Evolutionary conservation across 2,888 invertebrate genomes (phyloP), one percentile per base, ranked within the genome.

Genomic region (Drosophila hamatofila): DNA sequence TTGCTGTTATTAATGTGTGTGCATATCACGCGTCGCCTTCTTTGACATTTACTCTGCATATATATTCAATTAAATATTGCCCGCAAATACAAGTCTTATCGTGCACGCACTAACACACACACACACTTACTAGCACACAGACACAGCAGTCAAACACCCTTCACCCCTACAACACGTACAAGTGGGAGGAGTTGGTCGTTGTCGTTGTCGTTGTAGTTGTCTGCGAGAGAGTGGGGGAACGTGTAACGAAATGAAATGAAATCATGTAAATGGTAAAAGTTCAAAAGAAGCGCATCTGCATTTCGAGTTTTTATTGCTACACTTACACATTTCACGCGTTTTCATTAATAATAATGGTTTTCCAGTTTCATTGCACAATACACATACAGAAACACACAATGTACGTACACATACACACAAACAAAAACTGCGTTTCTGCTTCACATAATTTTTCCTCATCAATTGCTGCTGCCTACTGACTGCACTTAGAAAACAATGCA

Each of bases 261-360:
- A 75, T 75, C 68, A 78, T 64, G 65, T 73, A 80, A 82, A 80
- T 76, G 56, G 39, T 58, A 60, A 75, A 75, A 88, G 66, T 73
- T 88, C 59, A 75, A 68, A 80, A 82, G 44, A 58, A 63, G 49
- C 18, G 25, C 54, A 64, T 62, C 25, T 55, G 41, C 49, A 37
- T 64, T 41, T 66, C 46, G 37, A 59, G 60, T 66, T 78, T 74
- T 56, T 72, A 63, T 65, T 63, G 48, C 60, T 65, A 54, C 78
- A 83, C 83, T 83, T 80, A 85, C 83, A 85, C 83, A 85, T 83
- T 83, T 80, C 81, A 66, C 60, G 41, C 66, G 60, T 83, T 83
- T 83, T 83, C 83, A 83, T 83, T 83, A 78, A 83, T 85, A 79
- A 83, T 80, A 77, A 83, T 73, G 51, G 54, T 76, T 76, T 76